Evolutionary conservation across 2,113 vertebrate genomes (phyloP), one percentile per base, ranked within the genome.

Genomic region (Nanger granti): DNA sequence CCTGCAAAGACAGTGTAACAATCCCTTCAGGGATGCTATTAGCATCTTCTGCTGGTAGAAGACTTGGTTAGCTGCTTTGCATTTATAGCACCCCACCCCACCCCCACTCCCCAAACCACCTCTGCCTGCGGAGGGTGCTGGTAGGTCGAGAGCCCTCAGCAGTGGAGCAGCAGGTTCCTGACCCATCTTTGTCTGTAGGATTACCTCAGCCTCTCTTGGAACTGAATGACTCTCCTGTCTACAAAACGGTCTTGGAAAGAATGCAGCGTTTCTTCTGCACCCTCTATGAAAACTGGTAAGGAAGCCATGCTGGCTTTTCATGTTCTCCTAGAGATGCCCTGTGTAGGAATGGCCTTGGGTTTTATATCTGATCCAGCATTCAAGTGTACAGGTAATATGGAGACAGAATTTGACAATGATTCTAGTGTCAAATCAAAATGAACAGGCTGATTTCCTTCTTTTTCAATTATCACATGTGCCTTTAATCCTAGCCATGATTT

Each of bases 241-340:
- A 99, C 94, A 99, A 99, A 99, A 99, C 98, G 0, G 98, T 98
- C 79, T 96, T 99, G 93, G 99, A 99, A 98, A 99, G 99, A 94
- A 99, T 99, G 99, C 99, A 99, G 98, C 99, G 99, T 66, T 99
- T 99, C 99, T 99, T 99, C 93, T 98, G 98, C 95, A 99, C 99
- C 2, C 98, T 99, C n/a, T 99, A 99, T 54, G 99, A 99, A 93
- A 99, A 99, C 99, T 99, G 99, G 99, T 99, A 98, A 99, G 99
- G 93, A 69, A 15, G 28, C 37, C n/a, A 22, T 9, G 3, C 80
- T 90, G 4, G 52, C 79, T 49, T 9, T 55, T 49, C 52, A 1
- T 7, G 2, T 34, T 47, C 47, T 54, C 18, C 87, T 79, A 41
- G 31, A 22, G 8, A 2, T 24, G 12, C 41, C 11, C 10, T 37